These are phyloP conservation scores for Morpho achilles DNA, from an alignment of 2,888 invertebrate species.

Conservation along the genomic window DNA sequence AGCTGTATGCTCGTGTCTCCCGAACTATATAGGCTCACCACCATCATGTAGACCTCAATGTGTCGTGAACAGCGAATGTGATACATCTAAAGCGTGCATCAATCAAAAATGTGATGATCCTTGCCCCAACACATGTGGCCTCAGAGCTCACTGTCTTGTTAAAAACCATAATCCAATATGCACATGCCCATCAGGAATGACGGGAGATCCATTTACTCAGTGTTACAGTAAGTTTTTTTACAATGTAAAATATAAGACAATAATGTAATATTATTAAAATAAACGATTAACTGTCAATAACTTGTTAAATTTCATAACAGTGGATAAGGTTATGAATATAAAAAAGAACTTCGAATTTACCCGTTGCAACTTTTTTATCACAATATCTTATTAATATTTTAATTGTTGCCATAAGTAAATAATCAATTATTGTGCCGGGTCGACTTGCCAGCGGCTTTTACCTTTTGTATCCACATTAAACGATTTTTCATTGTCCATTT, in stretches of 20 bases:
- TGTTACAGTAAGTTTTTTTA: conserved; percentile 83
- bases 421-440: too few relatives aligned
- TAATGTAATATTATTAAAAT: too few relatives aligned
- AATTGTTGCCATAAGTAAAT: too few relatives aligned
- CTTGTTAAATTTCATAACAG: too few relatives aligned
- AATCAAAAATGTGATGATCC: conserved; percentile 93
- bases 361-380: too few relatives aligned
- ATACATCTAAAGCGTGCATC: conserved; percentile 88
- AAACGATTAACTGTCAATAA: too few relatives aligned
- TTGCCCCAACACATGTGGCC: conserved; percentile 92
- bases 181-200: conserved; percentile 89
- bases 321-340: too few relatives aligned
- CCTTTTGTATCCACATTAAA: too few relatives aligned
- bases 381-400: too few relatives aligned
- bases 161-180: conserved; percentile 94
- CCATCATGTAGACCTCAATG: conserved; percentile 92
- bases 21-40: conserved; percentile 87
- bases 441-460: too few relatives aligned
- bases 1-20: conserved; percentile 91
- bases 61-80: conserved; percentile 92
- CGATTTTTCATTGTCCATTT: too few relatives aligned
- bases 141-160: conserved; percentile 89
- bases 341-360: too few relatives aligned
- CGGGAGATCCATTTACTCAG: conserved; percentile 91
- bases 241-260: not conserved